phyloP scores from a whole-genome alignment of 2,888 invertebrate genomes.

The Drosophila sordidula region DNA sequence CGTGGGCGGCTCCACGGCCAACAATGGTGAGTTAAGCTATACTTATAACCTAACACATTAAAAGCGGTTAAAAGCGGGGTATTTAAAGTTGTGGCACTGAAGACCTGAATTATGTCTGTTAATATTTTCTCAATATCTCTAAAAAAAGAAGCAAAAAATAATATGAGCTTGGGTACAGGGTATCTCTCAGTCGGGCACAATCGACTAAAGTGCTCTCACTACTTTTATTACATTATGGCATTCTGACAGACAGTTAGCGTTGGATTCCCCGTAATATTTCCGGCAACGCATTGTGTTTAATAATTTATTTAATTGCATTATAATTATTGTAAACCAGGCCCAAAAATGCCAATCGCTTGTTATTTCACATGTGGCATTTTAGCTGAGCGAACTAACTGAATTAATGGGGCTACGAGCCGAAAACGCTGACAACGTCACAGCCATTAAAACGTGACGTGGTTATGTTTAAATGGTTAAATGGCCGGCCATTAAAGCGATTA shows the following conservation, averaged over 20 bases:
- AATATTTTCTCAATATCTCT: no score
- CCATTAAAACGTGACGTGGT: slow-evolving; percentile 32
- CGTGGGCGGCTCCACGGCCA: slow-evolving; percentile 65
- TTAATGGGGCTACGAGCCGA: slow-evolving; percentile 19
- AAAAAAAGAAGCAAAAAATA: not conserved
- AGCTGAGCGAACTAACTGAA: slow-evolving; percentile 28
- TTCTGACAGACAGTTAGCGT: slow-evolving; percentile 5
- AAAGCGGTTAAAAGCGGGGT: no score
- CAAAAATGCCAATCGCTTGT: slow-evolving; percentile 20
- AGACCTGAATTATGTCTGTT: no score
- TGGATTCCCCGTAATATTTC: slow-evolving; percentile 21
- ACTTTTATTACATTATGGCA: slow-evolving; percentile 10
- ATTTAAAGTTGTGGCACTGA: no score
- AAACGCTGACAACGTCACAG: slow-evolving; percentile 22
- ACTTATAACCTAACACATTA: not conserved
- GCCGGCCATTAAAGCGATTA: slow-evolving; percentile 3
- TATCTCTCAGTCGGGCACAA: not conserved
- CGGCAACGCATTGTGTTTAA: slow-evolving; percentile 17
- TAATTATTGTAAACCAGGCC: slow-evolving; percentile 14
- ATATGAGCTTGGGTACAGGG: not conserved
- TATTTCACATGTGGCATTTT: slow-evolving; percentile 27
- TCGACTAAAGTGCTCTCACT: not conserved
- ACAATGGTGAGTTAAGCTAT: slow-evolving; percentile 81
- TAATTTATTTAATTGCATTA: slow-evolving; percentile 52
- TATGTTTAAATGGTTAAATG: slow-evolving; percentile 14